phyloP scores from a whole-genome alignment of 2,888 invertebrate species.

The Himalopsyche kuldschensis region DNA sequence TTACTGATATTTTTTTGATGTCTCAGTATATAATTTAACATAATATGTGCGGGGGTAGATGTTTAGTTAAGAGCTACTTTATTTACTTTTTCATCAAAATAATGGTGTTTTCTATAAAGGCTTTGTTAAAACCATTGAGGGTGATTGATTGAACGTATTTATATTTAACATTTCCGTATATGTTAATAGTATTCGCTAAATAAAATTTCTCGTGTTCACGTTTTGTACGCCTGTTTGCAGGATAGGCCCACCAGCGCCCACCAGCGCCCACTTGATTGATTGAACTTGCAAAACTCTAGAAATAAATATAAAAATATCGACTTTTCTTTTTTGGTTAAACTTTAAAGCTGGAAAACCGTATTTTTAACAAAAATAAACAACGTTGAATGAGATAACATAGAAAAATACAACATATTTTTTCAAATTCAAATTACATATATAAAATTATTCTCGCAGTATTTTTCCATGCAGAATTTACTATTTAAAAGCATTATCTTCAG shows the following conservation, averaged over 20 bases:
- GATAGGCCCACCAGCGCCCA: neutral
- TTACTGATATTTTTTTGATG: too few species aligned
- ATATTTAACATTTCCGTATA: neutral
- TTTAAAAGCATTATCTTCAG: too few species aligned
- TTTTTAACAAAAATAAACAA: neutral
- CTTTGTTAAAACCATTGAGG: neutral
- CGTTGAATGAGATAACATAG: neutral
- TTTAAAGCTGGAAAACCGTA: neutral
- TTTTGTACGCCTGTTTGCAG: neutral
- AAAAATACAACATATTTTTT: too few species aligned
- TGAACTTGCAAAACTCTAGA: neutral
- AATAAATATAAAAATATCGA: neutral
- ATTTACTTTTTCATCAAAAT: neutral
- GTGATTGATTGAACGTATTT: neutral
- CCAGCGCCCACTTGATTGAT: neutral
- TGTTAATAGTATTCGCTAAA: neutral
- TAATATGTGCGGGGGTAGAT: too few species aligned
- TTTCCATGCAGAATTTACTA: too few species aligned
- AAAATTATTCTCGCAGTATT: too few species aligned
- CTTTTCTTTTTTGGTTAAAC: neutral
- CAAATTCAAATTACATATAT: too few species aligned
- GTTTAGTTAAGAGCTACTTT: neutral
- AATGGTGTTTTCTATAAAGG: neutral
- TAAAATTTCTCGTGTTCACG: neutral
- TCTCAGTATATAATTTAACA: too few species aligned